Conservation (phyloP, 2,888 invertebrate genomes). For the Pterostichus madidus region DNA sequence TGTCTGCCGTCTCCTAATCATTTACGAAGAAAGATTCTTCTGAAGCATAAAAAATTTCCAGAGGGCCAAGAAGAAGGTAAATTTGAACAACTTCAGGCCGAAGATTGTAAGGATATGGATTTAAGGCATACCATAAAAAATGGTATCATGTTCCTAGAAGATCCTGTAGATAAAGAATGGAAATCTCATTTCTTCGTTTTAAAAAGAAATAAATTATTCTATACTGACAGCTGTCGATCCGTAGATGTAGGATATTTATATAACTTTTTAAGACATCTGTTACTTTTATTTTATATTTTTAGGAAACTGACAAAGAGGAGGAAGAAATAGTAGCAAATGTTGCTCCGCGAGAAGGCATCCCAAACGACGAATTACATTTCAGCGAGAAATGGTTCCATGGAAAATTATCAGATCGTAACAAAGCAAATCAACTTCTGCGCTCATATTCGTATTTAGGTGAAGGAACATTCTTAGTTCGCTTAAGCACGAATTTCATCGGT, state of each 20-base stretch:
- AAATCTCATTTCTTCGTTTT: slow-evolving; percentile 96
- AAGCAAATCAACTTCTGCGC: slow-evolving; percentile 88
- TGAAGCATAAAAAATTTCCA: slow-evolving; percentile 97
- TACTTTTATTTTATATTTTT: background rate
- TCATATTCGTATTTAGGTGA: slow-evolving; percentile 91
- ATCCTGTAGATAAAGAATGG: slow-evolving; percentile 94
- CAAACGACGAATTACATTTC: slow-evolving; percentile 93
- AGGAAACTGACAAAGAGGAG: slow-evolving; percentile 72
- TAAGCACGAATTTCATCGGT: slow-evolving; percentile 97
- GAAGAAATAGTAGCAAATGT: slow-evolving; percentile 80
- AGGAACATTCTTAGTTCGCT: slow-evolving; percentile 94
- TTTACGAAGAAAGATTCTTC: slow-evolving; percentile 86
- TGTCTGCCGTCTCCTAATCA: slow-evolving; percentile 91
- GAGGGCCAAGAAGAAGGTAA: slow-evolving; percentile 90
- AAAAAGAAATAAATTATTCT: slow-evolving; percentile 92
- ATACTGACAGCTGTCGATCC: slow-evolving; percentile 84
- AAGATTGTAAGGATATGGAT: slow-evolving; percentile 86
- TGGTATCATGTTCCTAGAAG: slow-evolving; percentile 93
- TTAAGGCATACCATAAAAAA: slow-evolving; percentile 91
- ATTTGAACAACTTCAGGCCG: slow-evolving; percentile 78
- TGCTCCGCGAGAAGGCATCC: slow-evolving; percentile 82
- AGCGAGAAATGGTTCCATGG: slow-evolving; percentile 97
- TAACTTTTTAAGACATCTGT: background rate
- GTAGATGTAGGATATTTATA: slow-evolving; percentile 72
- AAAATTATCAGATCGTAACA: slow-evolving; percentile 87